A percentile compares a stretch with the other conserved stretches of the same genome.
Evolutionary conservation across 2,888 invertebrate genomes (phyloP).

Genomic region (Chymomyza amoena): DNA sequence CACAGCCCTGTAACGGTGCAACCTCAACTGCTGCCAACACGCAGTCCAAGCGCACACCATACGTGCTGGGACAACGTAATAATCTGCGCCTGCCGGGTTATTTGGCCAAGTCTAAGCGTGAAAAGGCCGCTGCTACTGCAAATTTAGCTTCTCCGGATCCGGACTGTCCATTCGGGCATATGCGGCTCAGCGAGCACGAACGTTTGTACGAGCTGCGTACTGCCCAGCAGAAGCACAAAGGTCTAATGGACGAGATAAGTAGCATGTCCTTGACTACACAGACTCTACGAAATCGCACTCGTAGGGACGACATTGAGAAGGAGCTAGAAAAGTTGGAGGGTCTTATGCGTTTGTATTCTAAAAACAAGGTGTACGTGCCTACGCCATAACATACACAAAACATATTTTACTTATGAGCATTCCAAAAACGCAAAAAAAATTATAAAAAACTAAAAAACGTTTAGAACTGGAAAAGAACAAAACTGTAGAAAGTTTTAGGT

Average conservation of each 20-base stretch:
- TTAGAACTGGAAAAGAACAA: too few relatives aligned
- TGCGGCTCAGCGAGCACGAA: constrained; percentile 88
- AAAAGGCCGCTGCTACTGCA: constrained; percentile 80
- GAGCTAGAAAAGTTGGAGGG: constrained; percentile 91
- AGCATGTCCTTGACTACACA: constrained; percentile 92
- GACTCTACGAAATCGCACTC: constrained; percentile 87
- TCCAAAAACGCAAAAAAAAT: too few relatives aligned
- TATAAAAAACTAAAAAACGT: too few relatives aligned
- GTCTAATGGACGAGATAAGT: constrained; percentile 88
- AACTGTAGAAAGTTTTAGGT: too few relatives aligned
- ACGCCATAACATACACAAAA: too few relatives aligned
- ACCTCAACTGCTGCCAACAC: constrained; percentile 42
- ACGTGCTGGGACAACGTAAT: constrained; percentile 80
- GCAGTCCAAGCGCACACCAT: constrained; percentile 59
- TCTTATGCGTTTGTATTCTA: constrained; percentile 93
- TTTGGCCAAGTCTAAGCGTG: constrained; percentile 83
- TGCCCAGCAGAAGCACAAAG: constrained; percentile 89
- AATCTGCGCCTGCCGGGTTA: constrained; percentile 85
- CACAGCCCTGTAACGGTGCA: too few relatives aligned
- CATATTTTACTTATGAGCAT: too few relatives aligned
- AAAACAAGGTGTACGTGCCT: constrained; percentile 89
- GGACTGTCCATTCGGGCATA: constrained; percentile 89
- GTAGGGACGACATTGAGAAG: constrained; percentile 91
- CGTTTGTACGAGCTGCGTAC: constrained; percentile 87
- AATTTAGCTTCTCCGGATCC: constrained; percentile 80